Conservation (phyloP, 2,797 vertebrate genomes). For the Sebastes paucispinis region DNA sequence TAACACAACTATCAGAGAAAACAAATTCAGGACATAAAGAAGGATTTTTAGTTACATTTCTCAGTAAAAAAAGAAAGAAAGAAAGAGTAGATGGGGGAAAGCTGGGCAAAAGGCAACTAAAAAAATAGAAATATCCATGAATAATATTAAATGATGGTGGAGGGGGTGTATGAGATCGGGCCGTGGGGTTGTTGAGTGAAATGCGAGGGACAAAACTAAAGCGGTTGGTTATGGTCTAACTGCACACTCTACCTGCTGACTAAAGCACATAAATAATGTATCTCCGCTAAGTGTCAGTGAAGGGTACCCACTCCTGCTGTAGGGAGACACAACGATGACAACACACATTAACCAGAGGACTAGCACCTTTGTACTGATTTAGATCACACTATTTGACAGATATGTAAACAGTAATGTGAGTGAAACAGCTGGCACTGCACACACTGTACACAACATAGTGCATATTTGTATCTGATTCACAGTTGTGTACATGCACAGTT, state of each 20-base stretch:
- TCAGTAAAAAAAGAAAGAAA: neutral
- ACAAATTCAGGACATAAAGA: neutral
- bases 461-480: neutral
- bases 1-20: neutral
- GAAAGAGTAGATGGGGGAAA: neutral
- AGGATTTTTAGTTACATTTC: neutral
- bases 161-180: constrained; percentile 4
- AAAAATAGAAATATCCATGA: neutral
- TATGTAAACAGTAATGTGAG: neutral
- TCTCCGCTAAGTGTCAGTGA: constrained; percentile 46
- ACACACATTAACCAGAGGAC: constrained; percentile 8
- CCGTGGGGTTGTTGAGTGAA: constrained; percentile 1
- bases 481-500: neutral
- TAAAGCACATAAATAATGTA: constrained; percentile 61
- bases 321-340: constrained; percentile 31
- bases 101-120: neutral
- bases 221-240: constrained; percentile 29
- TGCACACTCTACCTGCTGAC: constrained; percentile 48
- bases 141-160: neutral
- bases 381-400: neutral
- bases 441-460: neutral
- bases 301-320: constrained; percentile 39
- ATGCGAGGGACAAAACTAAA: constrained; percentile 27
- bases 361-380: constrained; percentile 1
- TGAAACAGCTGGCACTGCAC: neutral